Base-by-base conservation (phyloP, 2,113 vertebrate genomes). In the Mustela lutreola region DNA sequence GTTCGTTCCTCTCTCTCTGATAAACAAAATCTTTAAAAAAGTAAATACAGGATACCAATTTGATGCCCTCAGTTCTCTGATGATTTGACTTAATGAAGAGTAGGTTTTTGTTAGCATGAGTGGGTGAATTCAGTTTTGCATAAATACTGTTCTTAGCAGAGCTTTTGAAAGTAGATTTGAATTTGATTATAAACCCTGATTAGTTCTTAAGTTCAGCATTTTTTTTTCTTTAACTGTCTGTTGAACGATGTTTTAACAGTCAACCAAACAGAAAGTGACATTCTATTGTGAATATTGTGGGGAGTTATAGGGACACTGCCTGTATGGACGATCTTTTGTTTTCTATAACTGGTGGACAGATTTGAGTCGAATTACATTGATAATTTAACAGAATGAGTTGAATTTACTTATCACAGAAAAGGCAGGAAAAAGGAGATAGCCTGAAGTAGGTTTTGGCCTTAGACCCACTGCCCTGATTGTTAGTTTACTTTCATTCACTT, bases 161-260 rank as follows among this genome's bases (percentile, higher is more conserved):
- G n/a, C 19, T 79, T 91, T 94, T 92, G 84, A 89, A 95, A 95
- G 21, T 86, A 58, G 19, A 28, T 50, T 91, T 88, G 33, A 82
- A 21, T 96, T 89, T 96, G 65, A 50, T 82, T 56, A 50, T 48
- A 58, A 91, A 62, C 7, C 24, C 10, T 70, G 14, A 80, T 87
- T 91, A 94, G 50, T 96, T 90, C 24, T 83, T 97, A 12, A 93
- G 42, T 95, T 80, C 33, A 73, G 50, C 21, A 90, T 70, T 67
- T 67, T 63, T 84, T 93, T 53, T 53, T 36, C 81, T 33, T 81
- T 89, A 28, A 78, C 0, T 71, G 62, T 75, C 36, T 65, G 39
- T 22, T 67, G 56, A 67, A 79, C 24, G 62, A 11, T 92, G n/a
- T 83, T 84, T 89, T 89, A 78, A 60, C 28, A 76, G 22, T 85